These are phyloP conservation scores for Montipora capricornis DNA, from an alignment of 64 coral and sea anemone species.

Conservation along the genomic window DNA sequence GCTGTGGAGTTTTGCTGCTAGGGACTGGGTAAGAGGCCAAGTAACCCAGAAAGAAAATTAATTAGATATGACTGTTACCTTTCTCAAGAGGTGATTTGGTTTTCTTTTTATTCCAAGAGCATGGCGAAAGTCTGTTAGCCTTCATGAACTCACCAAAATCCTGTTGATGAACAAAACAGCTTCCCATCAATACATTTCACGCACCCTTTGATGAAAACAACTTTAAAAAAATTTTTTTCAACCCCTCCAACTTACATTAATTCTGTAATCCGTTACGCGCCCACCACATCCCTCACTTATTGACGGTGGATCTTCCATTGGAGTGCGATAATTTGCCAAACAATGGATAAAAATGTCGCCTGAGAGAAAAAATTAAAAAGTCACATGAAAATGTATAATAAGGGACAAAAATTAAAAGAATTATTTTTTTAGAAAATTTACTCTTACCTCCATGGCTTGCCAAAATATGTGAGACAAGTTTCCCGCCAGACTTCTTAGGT, in stretches of 20 bases:
- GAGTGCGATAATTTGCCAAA: slow-evolving; percentile 85
- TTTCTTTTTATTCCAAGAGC: slow-evolving; percentile 81
- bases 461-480: slow-evolving; percentile 91
- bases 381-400: neutral
- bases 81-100: slow-evolving; percentile 71
- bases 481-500: slow-evolving; percentile 91
- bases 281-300: slow-evolving; percentile 98
- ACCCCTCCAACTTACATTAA: slow-evolving; percentile 82
- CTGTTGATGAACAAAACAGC: slow-evolving; percentile 48
- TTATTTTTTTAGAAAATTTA: neutral
- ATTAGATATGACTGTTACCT: slow-evolving; percentile 36
- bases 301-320: slow-evolving; percentile 94
- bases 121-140: slow-evolving; percentile 90
- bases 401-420: neutral
- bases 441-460: slow-evolving; percentile 92
- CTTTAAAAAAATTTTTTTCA: neutral
- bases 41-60: neutral
- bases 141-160: slow-evolving; percentile 99
- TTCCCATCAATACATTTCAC: neutral
- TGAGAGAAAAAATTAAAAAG: slow-evolving; percentile 30
- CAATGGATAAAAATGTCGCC: slow-evolving; percentile 97
- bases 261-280: slow-evolving; percentile 98
- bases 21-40: too few species aligned
- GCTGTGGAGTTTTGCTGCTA: too few species aligned
- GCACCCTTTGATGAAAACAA: neutral